phyloP scores from a whole-genome alignment of 2,888 invertebrate genomes.

The Protonemura montana region DNA sequence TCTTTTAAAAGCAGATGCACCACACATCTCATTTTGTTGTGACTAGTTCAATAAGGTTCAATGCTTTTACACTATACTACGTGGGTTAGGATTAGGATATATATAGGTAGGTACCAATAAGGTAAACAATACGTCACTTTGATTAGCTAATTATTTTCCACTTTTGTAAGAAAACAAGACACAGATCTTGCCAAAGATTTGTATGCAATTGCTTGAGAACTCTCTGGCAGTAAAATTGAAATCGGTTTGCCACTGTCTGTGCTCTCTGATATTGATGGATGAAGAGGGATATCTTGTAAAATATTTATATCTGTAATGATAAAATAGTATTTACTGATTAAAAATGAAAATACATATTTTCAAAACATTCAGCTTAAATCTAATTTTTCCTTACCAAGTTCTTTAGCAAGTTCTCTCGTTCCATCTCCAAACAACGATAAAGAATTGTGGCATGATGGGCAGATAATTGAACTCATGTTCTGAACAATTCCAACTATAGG shows the following conservation, averaged over 20 bases:
- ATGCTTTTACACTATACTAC: no score
- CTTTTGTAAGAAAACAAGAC: not conserved
- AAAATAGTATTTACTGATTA: conserved; percentile 36
- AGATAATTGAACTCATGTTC: conserved; percentile 86
- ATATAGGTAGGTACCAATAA: no score
- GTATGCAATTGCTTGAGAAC: conserved; percentile 56
- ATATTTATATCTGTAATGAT: conserved; percentile 62
- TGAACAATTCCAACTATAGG: conserved; percentile 89
- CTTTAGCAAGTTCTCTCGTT: conserved; percentile 67
- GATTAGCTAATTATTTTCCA: no score
- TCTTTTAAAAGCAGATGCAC: no score
- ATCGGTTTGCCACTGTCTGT: conserved; percentile 80
- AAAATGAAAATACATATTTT: conserved; percentile 23
- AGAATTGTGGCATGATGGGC: conserved; percentile 77
- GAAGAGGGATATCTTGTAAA: conserved; percentile 77
- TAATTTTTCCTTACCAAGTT: conserved; percentile 63
- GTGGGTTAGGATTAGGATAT: no score
- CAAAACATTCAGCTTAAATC: not conserved
- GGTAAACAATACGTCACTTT: no score
- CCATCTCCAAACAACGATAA: conserved; percentile 78
- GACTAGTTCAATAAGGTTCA: no score
- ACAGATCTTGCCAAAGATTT: conserved; percentile 55
- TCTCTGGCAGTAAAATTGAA: conserved; percentile 71
- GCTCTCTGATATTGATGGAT: conserved; percentile 71
- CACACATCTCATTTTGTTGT: no score